Evolutionary conservation across 2,113 vertebrate species (phyloP).

Genomic region (Melanerpes formicivorus): DNA sequence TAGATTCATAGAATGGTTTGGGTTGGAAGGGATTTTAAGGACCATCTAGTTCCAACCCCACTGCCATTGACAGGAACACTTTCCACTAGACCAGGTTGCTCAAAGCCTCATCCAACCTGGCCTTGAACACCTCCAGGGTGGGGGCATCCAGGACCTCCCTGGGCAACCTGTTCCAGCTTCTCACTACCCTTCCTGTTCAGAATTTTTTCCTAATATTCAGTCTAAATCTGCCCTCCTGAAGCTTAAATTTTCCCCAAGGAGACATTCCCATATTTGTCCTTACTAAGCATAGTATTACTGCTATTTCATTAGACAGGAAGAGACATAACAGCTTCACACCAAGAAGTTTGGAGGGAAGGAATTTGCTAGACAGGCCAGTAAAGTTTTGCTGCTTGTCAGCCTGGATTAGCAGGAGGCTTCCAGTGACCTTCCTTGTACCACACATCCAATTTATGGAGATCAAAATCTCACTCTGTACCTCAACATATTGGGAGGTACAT

Average conservation of each 20-base stretch:
- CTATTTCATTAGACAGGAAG: not conserved
- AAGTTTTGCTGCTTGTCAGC: conserved; percentile 32
- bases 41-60: no score
- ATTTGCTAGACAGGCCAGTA: not conserved
- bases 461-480: conserved; percentile 53
- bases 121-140: no score
- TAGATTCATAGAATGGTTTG: no score
- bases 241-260: not conserved
- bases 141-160: no score
- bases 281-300: not conserved
- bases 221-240: no score
- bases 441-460: conserved; percentile 33
- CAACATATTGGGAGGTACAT: conserved; percentile 56
- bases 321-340: not conserved
- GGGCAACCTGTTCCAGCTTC: no score
- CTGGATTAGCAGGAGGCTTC: conserved; percentile 10
- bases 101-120: no score
- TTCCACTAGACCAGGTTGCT: no score
- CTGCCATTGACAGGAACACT: no score
- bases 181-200: no score
- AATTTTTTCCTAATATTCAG: no score
- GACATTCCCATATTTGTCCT: not conserved
- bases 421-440: conserved; percentile 47
- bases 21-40: no score
- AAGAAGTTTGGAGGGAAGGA: conserved; percentile 5